A percentile compares a stretch with the other conserved stretches of the same genome.
Conservation (phyloP, 2,113 vertebrate genomes). For the Collichthys lucidus region DNA sequence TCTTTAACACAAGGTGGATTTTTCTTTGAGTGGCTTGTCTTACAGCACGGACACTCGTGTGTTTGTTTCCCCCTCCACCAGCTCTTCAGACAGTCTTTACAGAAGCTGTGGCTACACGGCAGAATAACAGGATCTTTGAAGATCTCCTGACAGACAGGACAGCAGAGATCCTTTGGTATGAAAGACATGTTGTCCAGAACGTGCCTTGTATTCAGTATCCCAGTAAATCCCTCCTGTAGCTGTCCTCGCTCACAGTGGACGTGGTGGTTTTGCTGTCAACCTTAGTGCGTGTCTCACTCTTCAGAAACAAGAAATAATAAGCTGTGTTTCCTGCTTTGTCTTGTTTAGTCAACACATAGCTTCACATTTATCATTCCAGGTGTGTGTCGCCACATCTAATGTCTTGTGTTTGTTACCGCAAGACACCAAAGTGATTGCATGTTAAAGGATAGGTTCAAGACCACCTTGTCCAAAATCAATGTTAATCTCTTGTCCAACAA, state of each 20-base stretch:
- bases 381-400: not conserved
- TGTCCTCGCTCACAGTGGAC: not conserved
- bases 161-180: slow-evolving; percentile 27
- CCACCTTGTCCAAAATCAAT: not conserved
- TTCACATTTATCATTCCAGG: not conserved
- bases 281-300: not conserved
- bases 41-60: slow-evolving; percentile 33
- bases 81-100: slow-evolving; percentile 33
- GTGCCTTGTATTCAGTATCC: not conserved
- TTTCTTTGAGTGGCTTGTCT: slow-evolving; percentile 12
- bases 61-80: slow-evolving; percentile 42
- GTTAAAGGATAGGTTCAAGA: not conserved
- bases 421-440: not conserved
- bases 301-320: not conserved
- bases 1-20: slow-evolving; percentile 50
- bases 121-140: slow-evolving; percentile 43
- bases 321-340: slow-evolving; percentile 38
- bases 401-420: not conserved
- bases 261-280: not conserved
- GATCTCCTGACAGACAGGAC: slow-evolving; percentile 41
- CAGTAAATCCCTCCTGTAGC: slow-evolving; percentile 1
- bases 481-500: not conserved
- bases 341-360: not conserved
- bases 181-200: slow-evolving; percentile 41
- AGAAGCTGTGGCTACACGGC: slow-evolving; percentile 65